Conservation (phyloP, 30 jellyfish, hydroid and myxozoan genomes). For the Hydractinia symbiolongicarpus region DNA sequence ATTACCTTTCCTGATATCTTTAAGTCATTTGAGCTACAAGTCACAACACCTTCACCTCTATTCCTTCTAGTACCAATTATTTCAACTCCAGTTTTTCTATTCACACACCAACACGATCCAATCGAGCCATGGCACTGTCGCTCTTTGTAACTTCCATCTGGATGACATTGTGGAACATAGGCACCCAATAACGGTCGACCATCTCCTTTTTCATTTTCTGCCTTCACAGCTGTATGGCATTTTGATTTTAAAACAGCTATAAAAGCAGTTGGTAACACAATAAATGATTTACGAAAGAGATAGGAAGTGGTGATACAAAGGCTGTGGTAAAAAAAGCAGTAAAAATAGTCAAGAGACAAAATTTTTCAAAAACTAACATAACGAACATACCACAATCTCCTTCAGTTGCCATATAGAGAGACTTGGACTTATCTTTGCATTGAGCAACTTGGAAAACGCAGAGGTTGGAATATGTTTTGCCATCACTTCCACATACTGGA, state of each 20-base stretch:
- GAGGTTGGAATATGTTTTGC: not conserved
- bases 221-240: no score
- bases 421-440: not conserved
- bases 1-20: slow-evolving; percentile 3
- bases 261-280: no score
- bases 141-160: slow-evolving; percentile 46
- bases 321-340: no score
- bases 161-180: slow-evolving; percentile 65
- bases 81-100: not conserved
- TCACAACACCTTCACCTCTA: not conserved
- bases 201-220: not conserved
- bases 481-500: slow-evolving; percentile 20
- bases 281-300: no score
- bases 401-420: not conserved
- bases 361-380: no score
- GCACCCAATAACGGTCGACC: slow-evolving; percentile 28
- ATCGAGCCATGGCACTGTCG: slow-evolving; percentile 53
- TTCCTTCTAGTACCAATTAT: slow-evolving; percentile 7
- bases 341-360: no score
- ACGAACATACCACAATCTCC: slow-evolving; percentile 15
- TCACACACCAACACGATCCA: slow-evolving; percentile 2
- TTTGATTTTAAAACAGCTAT: no score
- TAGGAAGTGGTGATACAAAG: no score
- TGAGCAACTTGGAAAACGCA: not conserved
- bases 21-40: not conserved